Evolutionary conservation across 1,140 invertebrate genomes (phyloP), one percentile per base, ranked within the genome.

Genomic region (Homalodisca vitripennis): DNA sequence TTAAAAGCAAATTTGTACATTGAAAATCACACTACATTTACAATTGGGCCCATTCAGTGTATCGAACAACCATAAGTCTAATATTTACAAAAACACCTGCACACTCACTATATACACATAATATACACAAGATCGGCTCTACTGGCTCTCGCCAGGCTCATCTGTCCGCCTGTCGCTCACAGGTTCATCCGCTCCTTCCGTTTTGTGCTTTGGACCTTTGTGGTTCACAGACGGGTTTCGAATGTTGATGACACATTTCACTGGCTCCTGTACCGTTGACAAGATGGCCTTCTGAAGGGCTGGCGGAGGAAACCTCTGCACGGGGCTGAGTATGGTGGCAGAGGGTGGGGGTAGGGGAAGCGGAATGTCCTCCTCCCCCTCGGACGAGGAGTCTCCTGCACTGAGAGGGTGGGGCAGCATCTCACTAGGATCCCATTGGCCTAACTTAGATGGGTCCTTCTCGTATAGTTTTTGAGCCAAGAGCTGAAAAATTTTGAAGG

Each of bases 401-500:
- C 67, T 68, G 30, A 68, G 14, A 1, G 14, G 24, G 17, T 62
- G 67, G 31, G 69, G 51, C 51, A 67, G 41, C 65, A 67, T 70
- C 29, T 70, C 69, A 3, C 20, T 32, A 0, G 67, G 71, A 27
- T 87, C 84, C 77, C 86, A 84, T 63, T 87, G 85, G 67, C 85
- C 85, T 70, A 91, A 78, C 79, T 91, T 91, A 24, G 81, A 84
- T 0, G 92, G 90, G 80, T 93, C 90, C 75, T 93, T 92, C 66
- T 92, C 89, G 76, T 92, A 91, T 53, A 95, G 81, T 74, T 90
- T 91, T 74, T 91, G 87, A 55, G 93, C 93, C 74, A 95, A 81
- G 71, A 86, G 79, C 85, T 93, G 82, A 17, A 87, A 79, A 73
- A 10, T n/a, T n/a, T n/a, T n/a, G n/a, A n/a, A n/a, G n/a, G n/a